phyloP scores from a whole-genome alignment of 2,888 invertebrate genomes.

The Callyntrura sp. region DNA sequence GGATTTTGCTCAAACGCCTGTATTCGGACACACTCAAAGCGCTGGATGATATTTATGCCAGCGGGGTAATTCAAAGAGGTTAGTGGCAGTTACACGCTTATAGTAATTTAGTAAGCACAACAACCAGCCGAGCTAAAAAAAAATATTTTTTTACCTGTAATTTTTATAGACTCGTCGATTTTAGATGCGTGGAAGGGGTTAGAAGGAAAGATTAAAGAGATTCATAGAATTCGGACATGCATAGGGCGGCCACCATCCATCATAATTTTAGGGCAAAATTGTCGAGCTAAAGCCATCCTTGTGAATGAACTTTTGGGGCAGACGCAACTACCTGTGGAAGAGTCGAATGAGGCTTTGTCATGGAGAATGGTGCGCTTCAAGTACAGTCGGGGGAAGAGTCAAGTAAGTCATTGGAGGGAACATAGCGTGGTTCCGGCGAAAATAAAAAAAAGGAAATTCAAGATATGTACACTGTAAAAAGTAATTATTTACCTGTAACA shows the following conservation, averaged over 20 bases:
- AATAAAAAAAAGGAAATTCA: no score
- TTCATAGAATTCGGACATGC: slow-evolving; percentile 78
- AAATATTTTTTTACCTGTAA: no score
- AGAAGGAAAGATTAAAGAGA: slow-evolving; percentile 83
- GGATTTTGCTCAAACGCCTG: slow-evolving; percentile 80
- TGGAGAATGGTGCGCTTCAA: slow-evolving; percentile 84
- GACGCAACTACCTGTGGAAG: slow-evolving; percentile 88
- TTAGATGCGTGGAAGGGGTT: slow-evolving; percentile 81
- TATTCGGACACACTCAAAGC: slow-evolving; percentile 83
- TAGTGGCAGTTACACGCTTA: no score
- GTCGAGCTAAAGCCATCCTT: slow-evolving; percentile 90
- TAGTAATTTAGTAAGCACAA: no score
- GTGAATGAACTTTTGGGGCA: slow-evolving; percentile 91
- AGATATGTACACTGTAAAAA: no score
- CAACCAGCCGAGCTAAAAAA: no score
- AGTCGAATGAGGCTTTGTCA: slow-evolving; percentile 80
- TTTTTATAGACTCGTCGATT: slow-evolving; percentile 49
- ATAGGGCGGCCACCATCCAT: slow-evolving; percentile 89
- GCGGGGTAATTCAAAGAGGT: slow-evolving; percentile 83
- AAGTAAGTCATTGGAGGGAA: slow-evolving; percentile 33
- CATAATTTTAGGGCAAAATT: slow-evolving; percentile 90
- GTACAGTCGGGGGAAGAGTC: slow-evolving; percentile 78
- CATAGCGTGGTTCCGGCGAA: no score
- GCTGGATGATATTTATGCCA: slow-evolving; percentile 82
- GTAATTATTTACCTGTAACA: no score